Conservation (phyloP, 2,888 invertebrate species). For the Seira ritae region DNA sequence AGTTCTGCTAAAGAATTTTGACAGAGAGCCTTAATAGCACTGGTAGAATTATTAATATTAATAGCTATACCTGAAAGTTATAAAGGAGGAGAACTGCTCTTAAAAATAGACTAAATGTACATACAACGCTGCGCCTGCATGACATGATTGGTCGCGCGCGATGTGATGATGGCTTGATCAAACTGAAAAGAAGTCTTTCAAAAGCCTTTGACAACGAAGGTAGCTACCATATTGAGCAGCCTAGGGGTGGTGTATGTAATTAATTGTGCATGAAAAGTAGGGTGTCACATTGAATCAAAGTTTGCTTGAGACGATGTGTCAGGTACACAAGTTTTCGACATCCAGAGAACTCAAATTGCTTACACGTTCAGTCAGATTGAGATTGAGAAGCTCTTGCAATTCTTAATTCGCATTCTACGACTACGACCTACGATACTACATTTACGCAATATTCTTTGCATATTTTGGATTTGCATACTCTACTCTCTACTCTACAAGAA, state of each 20-base stretch:
- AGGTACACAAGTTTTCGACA: constrained; percentile 14
- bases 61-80: not conserved
- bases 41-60: too few species aligned
- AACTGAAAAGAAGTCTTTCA: not conserved
- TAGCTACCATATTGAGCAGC: constrained; percentile 29
- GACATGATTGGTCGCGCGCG: too few species aligned
- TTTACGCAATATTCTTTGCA: not conserved
- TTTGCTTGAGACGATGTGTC: constrained; percentile 5
- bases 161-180: not conserved
- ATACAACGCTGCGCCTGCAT: too few species aligned
- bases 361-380: too few species aligned
- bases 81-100: not conserved
- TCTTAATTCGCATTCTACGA: too few species aligned
- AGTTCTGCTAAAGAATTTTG: too few species aligned
- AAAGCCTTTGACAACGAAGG: not conserved
- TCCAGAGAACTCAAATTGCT: too few species aligned
- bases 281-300: constrained; percentile 5
- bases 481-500: too few species aligned
- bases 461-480: not conserved
- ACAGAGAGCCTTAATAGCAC: too few species aligned
- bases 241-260: not conserved
- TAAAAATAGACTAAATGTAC: not conserved
- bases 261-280: not conserved
- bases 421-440: not conserved
- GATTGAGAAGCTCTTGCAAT: too few species aligned